phyloP scores from a whole-genome alignment of 2,113 vertebrate species.

The Anolis carolinensis region DNA sequence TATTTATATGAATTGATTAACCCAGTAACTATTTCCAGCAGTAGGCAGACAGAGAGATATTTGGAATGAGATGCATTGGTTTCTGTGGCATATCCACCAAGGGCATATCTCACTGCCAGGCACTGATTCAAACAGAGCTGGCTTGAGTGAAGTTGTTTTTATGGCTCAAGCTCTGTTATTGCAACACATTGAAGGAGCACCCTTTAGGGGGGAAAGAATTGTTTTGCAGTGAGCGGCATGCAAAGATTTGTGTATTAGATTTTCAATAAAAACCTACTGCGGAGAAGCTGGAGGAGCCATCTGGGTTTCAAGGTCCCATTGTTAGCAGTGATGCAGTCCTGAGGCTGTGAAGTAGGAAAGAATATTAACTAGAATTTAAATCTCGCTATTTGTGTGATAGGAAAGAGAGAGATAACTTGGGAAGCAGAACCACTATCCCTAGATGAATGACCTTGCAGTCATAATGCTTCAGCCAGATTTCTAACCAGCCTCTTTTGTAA shows the following conservation, averaged over 20 bases:
- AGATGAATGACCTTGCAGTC: not conserved
- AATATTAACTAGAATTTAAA: not conserved
- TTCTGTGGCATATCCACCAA: constrained; percentile 35
- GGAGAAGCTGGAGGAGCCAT: constrained; percentile 29
- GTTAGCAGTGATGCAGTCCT: not conserved
- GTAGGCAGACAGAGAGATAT: constrained; percentile 31
- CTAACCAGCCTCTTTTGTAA: not conserved
- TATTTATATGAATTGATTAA: constrained; percentile 75
- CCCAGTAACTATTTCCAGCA: constrained; percentile 68
- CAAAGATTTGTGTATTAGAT: not conserved
- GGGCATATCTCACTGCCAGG: constrained; percentile 54
- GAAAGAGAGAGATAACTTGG: not conserved
- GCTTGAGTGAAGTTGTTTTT: constrained; percentile 45
- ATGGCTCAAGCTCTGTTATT: constrained; percentile 46
- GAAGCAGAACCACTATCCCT: not conserved
- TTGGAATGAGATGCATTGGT: constrained; percentile 57
- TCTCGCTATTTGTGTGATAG: not conserved
- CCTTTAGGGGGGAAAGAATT: constrained; percentile 42
- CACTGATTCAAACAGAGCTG: constrained; percentile 42
- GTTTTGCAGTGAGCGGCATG: constrained; percentile 45
- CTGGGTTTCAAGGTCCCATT: constrained; percentile 10
- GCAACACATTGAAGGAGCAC: constrained; percentile 37
- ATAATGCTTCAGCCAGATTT: not conserved
- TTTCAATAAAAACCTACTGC: constrained; percentile 54
- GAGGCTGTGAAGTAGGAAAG: not conserved